A percentile compares a stretch with the other conserved stretches of the same genome.
These are phyloP conservation scores for Neostethus bicornis DNA, from an alignment of 2,797 vertebrate species.

Conservation along the genomic window DNA sequence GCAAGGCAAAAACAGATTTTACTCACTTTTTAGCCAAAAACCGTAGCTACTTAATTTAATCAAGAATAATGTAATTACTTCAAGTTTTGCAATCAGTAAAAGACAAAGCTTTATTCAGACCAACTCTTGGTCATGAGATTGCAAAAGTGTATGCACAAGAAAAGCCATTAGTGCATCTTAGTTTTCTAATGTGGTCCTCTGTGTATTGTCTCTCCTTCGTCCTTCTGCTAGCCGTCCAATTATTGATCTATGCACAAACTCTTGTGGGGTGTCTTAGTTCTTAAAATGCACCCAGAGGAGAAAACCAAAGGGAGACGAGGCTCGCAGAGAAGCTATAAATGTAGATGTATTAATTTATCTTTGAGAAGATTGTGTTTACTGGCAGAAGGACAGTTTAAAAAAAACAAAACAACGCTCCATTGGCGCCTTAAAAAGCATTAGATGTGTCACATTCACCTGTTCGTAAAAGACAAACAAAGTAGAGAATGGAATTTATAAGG, in stretches of 20 bases:
- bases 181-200: conserved; percentile 15
- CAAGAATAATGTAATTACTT: not conserved
- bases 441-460: not conserved
- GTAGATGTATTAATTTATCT: not conserved
- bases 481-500: no score
- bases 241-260: conserved; percentile 6
- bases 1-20: not conserved
- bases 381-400: not conserved
- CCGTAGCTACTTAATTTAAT: not conserved
- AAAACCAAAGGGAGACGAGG: not conserved
- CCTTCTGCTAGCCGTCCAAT: not conserved
- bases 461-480: not conserved
- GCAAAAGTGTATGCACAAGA: not conserved
- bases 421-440: not conserved
- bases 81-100: not conserved
- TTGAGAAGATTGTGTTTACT: not conserved
- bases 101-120: not conserved
- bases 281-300: conserved; percentile 7
- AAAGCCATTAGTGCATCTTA: not conserved
- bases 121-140: not conserved
- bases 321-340: not conserved
- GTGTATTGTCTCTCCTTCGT: conserved; percentile 4
- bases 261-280: conserved; percentile 1
- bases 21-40: not conserved
- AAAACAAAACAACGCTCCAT: not conserved